Conservation (phyloP, 1,140 invertebrate genomes). For the Wiebesia pumilae region DNA sequence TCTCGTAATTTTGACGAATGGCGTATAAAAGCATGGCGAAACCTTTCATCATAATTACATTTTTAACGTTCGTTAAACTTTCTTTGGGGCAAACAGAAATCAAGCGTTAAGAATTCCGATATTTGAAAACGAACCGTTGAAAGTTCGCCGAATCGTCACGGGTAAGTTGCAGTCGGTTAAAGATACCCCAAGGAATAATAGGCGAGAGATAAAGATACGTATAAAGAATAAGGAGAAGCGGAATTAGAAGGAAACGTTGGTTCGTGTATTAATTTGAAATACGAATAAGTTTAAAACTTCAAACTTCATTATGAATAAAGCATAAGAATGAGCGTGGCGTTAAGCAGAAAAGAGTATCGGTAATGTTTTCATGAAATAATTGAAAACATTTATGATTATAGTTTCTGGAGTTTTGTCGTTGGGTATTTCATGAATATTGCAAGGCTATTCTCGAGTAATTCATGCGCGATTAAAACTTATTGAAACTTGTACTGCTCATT, state of each 20-base stretch:
- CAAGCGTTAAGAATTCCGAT: constrained; percentile 9
- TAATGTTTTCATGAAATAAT: neutral
- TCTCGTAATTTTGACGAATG: constrained; percentile 3
- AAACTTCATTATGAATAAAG: neutral
- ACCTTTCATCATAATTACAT: constrained; percentile 3
- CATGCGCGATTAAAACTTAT: neutral
- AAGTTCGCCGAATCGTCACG: neutral
- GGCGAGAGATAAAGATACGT: neutral
- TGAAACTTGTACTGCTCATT: neutral
- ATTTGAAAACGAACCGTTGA: constrained; percentile 14
- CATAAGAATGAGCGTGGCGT: neutral
- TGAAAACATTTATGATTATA: neutral
- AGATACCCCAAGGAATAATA: neutral
- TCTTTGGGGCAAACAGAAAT: neutral
- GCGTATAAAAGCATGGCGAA: neutral
- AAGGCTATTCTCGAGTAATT: neutral
- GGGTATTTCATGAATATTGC: neutral
- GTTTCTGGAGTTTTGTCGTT: neutral
- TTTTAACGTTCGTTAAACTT: neutral
- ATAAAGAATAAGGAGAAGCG: neutral
- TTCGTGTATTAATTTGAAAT: neutral
- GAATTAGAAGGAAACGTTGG: neutral
- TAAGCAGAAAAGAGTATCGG: neutral
- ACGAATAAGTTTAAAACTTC: neutral
- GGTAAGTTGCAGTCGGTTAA: neutral